A percentile compares a stretch with the other conserved stretches of the same genome.
These are phyloP conservation scores for Dolichopus griseipennis DNA, from an alignment of 2,888 invertebrate genomes.

Conservation along the genomic window DNA sequence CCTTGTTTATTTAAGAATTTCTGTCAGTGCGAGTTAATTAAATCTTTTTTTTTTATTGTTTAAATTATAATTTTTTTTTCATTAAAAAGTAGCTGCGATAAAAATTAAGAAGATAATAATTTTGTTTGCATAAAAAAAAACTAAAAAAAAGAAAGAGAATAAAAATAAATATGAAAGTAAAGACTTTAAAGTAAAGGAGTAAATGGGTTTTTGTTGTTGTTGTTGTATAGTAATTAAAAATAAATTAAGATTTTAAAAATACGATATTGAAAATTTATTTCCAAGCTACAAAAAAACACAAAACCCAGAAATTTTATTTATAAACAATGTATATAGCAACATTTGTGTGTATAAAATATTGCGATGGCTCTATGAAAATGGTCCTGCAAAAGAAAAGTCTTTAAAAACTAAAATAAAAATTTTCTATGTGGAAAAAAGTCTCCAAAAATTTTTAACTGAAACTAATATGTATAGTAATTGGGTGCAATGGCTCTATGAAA, in stretches of 20 bases:
- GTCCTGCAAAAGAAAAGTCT: no score
- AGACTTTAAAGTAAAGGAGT: neutral
- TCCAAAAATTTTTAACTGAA: no score
- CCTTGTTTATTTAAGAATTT: slow-evolving; percentile 1
- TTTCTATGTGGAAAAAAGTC: no score
- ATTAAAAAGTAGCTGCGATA: neutral
- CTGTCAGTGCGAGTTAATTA: slow-evolving; percentile 6
- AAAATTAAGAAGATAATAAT: slow-evolving; percentile 6
- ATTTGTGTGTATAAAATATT: neutral
- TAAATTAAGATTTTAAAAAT: slow-evolving; percentile 6
- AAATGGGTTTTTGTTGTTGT: neutral
- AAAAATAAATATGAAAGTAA: neutral
- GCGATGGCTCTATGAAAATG: no score
- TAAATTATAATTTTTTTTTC: neutral
- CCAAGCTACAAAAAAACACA: neutral
- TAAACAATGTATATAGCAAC: neutral
- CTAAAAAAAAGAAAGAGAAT: neutral
- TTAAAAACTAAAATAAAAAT: no score
- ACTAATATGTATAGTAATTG: neutral
- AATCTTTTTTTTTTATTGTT: slow-evolving; percentile 3
- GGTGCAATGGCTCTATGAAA: no score
- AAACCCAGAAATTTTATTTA: neutral
- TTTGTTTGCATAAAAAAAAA: neutral
- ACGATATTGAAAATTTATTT: slow-evolving; percentile 3
- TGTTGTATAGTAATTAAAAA: neutral